These are phyloP conservation scores for Myotis brandtii DNA, from an alignment of 2,113 vertebrate species.

Conservation along the genomic window DNA sequence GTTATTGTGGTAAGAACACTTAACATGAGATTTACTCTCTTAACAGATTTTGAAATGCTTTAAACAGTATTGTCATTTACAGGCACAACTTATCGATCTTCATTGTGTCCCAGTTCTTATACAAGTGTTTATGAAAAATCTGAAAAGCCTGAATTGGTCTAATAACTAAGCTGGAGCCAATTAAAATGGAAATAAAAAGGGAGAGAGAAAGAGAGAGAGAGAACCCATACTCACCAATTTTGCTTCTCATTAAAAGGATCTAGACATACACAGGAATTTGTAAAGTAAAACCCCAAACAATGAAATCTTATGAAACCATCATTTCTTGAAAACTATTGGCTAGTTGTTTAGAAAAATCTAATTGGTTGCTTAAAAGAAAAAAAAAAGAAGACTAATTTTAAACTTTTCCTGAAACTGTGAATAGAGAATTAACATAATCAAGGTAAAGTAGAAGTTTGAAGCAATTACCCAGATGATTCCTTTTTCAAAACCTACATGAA, in stretches of 20 bases:
- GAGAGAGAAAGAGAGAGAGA: not conserved
- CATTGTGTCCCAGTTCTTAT: not conserved
- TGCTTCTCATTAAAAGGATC: conserved; percentile 16
- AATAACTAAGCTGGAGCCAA: not conserved
- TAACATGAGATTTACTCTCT: not conserved
- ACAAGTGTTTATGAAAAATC: conserved; percentile 13
- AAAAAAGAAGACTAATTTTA: conserved; percentile 36
- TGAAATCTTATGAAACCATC: not conserved
- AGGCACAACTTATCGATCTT: not conserved
- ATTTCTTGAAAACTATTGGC: conserved; percentile 6
- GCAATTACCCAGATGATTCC: not conserved
- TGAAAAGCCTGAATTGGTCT: not conserved
- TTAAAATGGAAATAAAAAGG: not conserved
- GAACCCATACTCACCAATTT: not conserved
- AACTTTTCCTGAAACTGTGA: conserved; percentile 2
- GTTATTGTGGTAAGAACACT: not conserved
- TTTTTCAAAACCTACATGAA: not conserved
- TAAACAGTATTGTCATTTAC: not conserved
- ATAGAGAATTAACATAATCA: not conserved
- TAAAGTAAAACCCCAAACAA: conserved; percentile 16
- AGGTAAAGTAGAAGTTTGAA: not conserved
- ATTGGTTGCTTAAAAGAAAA: not conserved
- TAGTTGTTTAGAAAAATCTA: not conserved
- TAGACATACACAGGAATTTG: not conserved
- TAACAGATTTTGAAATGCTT: not conserved